Conservation (phyloP, 1,140 invertebrate species). For the Sminthurides bifidus region DNA sequence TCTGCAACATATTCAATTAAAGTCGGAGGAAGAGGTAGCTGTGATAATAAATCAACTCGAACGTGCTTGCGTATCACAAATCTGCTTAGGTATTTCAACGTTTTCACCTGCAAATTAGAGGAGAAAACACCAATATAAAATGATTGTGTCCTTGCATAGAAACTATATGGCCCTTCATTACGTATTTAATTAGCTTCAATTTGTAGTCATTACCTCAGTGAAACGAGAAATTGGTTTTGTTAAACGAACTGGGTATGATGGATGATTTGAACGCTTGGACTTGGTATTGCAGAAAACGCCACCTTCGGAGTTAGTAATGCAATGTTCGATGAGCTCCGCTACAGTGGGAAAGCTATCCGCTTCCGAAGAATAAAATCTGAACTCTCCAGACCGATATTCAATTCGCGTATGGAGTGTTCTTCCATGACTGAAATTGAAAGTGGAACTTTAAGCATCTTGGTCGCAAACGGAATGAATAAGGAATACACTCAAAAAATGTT, state of each 20-base stretch:
- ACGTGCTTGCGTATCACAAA: constrained; percentile 63
- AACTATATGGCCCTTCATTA: neutral
- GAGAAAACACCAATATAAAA: neutral
- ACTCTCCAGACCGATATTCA: constrained; percentile 53
- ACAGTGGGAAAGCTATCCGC: constrained; percentile 53
- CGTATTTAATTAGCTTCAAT: no score
- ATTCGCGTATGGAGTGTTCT: constrained; percentile 58
- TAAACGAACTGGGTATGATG: constrained; percentile 58
- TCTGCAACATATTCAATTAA: constrained; percentile 23
- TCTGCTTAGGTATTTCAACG: constrained; percentile 60
- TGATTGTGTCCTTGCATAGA: neutral
- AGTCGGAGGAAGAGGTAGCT: constrained; percentile 50
- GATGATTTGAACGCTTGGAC: constrained; percentile 49
- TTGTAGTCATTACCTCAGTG: constrained; percentile 38
- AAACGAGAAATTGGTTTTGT: constrained; percentile 65
- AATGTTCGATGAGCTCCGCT: constrained; percentile 56
- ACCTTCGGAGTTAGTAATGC: constrained; percentile 52
- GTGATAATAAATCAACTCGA: constrained; percentile 55
- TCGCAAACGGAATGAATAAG: neutral
- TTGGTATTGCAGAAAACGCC: constrained; percentile 62
- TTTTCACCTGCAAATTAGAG: constrained; percentile 44
- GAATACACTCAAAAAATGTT: neutral
- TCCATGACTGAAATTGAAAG: constrained; percentile 47
- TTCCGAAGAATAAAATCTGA: constrained; percentile 53
- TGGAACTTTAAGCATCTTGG: neutral